Evolutionary conservation across 2,113 vertebrate genomes (phyloP), one percentile per base, ranked within the genome.

Genomic region (Crotalus horridus): DNA sequence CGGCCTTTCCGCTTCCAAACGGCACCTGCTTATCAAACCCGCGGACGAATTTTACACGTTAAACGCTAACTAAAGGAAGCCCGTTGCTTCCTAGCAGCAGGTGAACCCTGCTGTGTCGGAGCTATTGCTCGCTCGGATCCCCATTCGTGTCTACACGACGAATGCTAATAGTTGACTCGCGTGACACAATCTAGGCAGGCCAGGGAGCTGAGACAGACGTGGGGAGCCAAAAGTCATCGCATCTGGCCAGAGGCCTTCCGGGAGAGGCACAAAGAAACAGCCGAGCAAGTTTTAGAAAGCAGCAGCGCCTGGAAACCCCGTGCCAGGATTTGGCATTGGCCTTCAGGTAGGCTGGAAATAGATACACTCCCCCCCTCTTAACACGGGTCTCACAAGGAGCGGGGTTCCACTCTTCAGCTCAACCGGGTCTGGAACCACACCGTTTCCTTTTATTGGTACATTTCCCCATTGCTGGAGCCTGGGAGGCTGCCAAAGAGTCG

Each of bases 401-500:
- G 2, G 17, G 24, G 24, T 7, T 39, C 33, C 0, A 12, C 3
- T 0, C 3, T 1, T 58, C 23, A 6, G 56, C 33, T 54, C 59
- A 17, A 43, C 20, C 86, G 20, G 21, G 9, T 43, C 48, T 69
- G 26, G 58, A 9, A 15, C 39, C 26, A 7, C 26, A 3, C 39
- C 69, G 0, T 11, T 23, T 46, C 85, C 39, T 54, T 85, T 64
- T 53, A 20, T 29, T 33, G 85, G n/a, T 0, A 13, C 24, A 26
- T 46, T 23, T 24, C 24, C 53, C 43, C 8, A 10, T 43, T 39
- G 33, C 6, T 23, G 33, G 3, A 58, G n/a, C 29, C 20, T 3
- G 9, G 3, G 46, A 1, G 6, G 5, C 46, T 3, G 9, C 90
- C 3, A n/a, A 23, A 24, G 1, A 3, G 13, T 33, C 33, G 0